These are phyloP conservation scores for Pentamera pediparva DNA, from an alignment of 53 echinoderm and acorn worm genomes.

Conservation along the genomic window DNA sequence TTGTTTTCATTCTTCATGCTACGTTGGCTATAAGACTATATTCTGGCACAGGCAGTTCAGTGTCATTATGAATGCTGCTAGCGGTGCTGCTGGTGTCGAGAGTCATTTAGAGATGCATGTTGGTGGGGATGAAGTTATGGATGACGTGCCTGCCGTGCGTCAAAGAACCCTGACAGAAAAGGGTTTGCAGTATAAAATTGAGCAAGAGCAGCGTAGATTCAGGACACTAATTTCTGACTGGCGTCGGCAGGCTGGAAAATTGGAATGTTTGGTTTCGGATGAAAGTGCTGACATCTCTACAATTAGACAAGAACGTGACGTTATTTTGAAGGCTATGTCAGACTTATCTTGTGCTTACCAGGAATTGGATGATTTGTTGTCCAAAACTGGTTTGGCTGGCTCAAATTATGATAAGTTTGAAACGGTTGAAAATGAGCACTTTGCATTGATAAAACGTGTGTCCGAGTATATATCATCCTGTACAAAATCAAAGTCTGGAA, in stretches of 20 bases:
- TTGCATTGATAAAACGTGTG: not conserved
- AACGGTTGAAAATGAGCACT: not conserved
- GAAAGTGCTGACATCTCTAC: not conserved
- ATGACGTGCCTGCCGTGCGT: too few relatives aligned
- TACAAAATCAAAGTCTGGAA: not conserved
- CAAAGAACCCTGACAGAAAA: not conserved
- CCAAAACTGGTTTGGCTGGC: not conserved
- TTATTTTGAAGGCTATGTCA: not conserved
- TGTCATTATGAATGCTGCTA: too few relatives aligned
- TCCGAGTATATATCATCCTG: not conserved
- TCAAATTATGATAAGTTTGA: not conserved
- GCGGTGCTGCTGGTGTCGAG: too few relatives aligned
- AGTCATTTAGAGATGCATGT: too few relatives aligned
- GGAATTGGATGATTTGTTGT: not conserved
- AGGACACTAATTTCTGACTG: not conserved
- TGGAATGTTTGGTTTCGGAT: constrained; percentile 2
- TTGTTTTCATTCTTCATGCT: too few relatives aligned
- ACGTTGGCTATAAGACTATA: too few relatives aligned
- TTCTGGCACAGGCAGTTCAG: too few relatives aligned
- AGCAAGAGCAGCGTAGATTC: not conserved
- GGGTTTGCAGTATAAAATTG: not conserved
- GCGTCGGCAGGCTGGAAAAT: not conserved
- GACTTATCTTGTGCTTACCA: not conserved
- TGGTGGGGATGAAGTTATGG: too few relatives aligned
- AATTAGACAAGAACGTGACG: not conserved